Conservation (phyloP, 2,888 invertebrate species). For the Sminthurinus aureus region DNA sequence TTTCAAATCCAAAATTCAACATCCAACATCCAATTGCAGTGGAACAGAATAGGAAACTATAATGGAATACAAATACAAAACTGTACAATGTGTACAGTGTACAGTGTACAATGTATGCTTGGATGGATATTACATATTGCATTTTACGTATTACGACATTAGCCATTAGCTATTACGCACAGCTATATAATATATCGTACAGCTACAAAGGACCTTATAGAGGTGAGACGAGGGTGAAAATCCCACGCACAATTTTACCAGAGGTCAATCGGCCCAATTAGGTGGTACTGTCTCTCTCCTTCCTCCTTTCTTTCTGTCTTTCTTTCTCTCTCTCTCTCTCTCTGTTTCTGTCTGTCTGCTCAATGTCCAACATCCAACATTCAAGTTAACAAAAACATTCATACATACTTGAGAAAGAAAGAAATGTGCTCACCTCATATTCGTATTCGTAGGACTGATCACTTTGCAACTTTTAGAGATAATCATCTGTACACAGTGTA, state of each 20-base stretch:
- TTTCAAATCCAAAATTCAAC: background rate
- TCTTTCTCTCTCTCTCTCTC: background rate
- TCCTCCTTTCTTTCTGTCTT: background rate
- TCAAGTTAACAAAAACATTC: no score
- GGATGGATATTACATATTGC: no score
- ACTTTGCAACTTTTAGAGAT: background rate
- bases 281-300: constrained; percentile 38
- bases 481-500: no score
- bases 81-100: background rate
- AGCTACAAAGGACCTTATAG: constrained; percentile 2
- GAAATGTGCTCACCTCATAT: no score
- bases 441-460: background rate
- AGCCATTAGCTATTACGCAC: no score
- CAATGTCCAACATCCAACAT: background rate
- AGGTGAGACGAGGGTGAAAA: constrained; percentile 19
- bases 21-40: background rate
- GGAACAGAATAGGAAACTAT: background rate
- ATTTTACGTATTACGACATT: no score
- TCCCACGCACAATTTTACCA: constrained; percentile 43
- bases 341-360: background rate
- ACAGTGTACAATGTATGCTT: background rate
- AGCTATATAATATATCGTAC: background rate
- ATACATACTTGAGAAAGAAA: no score
- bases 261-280: constrained; percentile 48
- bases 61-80: background rate